phyloP scores from a whole-genome alignment of 2,113 vertebrate genomes.

The Ciconia boyciana region DNA sequence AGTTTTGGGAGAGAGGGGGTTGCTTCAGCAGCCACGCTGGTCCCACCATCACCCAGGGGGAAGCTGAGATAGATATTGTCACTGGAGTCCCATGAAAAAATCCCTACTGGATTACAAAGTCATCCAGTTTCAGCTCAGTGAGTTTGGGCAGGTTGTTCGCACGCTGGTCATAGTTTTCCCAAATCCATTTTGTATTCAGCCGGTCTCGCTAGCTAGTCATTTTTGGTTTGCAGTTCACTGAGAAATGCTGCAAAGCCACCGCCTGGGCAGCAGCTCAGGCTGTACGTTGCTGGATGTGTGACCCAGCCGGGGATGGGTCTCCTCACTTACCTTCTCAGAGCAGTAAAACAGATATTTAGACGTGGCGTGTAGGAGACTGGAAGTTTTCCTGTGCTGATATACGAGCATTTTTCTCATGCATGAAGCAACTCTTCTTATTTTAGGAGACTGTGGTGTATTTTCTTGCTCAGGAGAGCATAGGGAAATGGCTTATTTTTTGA shows the following conservation, averaged over 20 bases:
- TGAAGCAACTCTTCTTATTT: slow-evolving; percentile 28
- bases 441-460: not conserved
- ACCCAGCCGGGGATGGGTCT: not conserved
- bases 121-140: not conserved
- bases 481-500: slow-evolving; percentile 23
- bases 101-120: not conserved
- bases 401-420: not conserved
- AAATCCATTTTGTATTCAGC: not conserved
- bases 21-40: not conserved
- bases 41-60: not conserved
- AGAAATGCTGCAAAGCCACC: not conserved
- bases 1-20: not conserved
- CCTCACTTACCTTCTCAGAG: not conserved
- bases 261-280: not conserved
- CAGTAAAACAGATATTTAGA: not conserved
- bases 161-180: not conserved
- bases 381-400: not conserved
- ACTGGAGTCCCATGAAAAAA: not conserved
- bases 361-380: not conserved
- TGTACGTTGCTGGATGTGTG: not conserved
- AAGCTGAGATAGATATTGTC: rapidly evolving
- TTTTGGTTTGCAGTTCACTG: not conserved
- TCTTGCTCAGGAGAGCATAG: slow-evolving; percentile 15
- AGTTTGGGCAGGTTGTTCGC: not conserved
- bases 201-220: rapidly evolving